Evolutionary conservation across 2,888 invertebrate species (phyloP).

Genomic region (Yponomeuta evonymella): DNA sequence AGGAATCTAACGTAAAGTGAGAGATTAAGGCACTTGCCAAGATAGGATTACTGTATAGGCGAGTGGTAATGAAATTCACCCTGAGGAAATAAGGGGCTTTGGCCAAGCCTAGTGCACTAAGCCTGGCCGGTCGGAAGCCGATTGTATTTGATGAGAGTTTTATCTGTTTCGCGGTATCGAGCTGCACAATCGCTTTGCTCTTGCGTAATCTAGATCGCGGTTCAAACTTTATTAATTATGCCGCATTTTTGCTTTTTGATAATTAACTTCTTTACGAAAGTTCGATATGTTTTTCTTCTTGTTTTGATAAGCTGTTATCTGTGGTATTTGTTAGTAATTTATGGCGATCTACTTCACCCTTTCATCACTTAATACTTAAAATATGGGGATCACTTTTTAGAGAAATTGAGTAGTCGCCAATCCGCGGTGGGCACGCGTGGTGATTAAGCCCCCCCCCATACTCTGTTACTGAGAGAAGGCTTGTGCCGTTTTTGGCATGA

Average conservation of each 20-base stretch:
- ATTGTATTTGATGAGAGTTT: constrained; percentile 74
- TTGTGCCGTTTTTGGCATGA: too few relatives aligned
- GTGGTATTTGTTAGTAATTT: background rate
- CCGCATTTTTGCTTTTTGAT: background rate
- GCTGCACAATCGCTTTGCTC: constrained; percentile 37
- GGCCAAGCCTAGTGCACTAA: constrained; percentile 63
- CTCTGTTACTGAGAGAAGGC: too few relatives aligned
- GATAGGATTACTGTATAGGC: constrained; percentile 63
- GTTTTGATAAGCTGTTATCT: background rate
- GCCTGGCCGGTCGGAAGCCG: constrained; percentile 63
- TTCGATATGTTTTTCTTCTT: background rate
- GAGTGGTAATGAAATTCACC: constrained; percentile 73
- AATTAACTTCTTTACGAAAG: background rate
- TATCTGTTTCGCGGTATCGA: constrained; percentile 62
- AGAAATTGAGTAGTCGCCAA: too few relatives aligned
- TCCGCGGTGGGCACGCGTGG: too few relatives aligned
- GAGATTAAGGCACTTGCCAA: constrained; percentile 68
- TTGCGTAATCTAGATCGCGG: constrained; percentile 39
- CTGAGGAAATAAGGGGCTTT: constrained; percentile 62
- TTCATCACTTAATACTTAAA: too few relatives aligned
- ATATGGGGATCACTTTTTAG: too few relatives aligned
- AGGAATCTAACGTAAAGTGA: constrained; percentile 63
- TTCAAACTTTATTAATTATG: constrained; percentile 44
- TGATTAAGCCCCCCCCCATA: too few relatives aligned
- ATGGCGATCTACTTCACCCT: background rate